Base-by-base conservation (phyloP, 2,113 vertebrate genomes). In the Cheirogaleus medius region DNA sequence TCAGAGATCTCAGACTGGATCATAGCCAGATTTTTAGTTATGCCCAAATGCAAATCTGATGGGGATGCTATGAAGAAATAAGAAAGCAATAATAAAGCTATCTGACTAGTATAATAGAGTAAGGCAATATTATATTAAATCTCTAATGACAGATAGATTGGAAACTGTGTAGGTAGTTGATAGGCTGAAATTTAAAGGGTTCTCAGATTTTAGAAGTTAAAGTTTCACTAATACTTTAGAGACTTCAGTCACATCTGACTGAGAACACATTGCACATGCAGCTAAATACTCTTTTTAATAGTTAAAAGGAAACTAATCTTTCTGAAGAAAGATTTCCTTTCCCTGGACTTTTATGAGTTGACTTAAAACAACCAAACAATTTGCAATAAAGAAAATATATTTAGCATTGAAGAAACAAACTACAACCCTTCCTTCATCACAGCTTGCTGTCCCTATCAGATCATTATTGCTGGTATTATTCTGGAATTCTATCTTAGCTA, bases 361-460 rank as follows among this genome's bases (percentile, higher is more conserved):
- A 91, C 54, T 94, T 96, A 77, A 87, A 93, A 80, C 42, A 74
- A 78, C 39, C 60, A 91, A 80, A 49, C 47, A 80, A 60, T 95
- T 93, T 96, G 37, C 63, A 95, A 64, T 47, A 21, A 63, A 68
- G 64, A 93, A 74, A 87, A 96, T 27, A 95, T 94, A 86, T 25
- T 89, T 39, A 87, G 56, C 27, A 25, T 0, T 23, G 15, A 80
- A 93, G 71, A 85, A 93, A 87, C 6, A 74, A 58, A 49, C 25
- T 3, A 5, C 3, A 39, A 10, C 25, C 20, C 10, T 44, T 37
- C 39, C 8, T 4, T 82, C 58, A 15, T 17, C 76, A 52, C 47
- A 87, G 93, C 78, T 54, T 63, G 23, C 66, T 89, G 54, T 17
- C 42, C 37, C 58, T 34, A 34, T 71, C 78, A 80, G 58, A 64